Conservation (phyloP, 1,140 invertebrate genomes). For the Hydropsyche tenuis region DNA sequence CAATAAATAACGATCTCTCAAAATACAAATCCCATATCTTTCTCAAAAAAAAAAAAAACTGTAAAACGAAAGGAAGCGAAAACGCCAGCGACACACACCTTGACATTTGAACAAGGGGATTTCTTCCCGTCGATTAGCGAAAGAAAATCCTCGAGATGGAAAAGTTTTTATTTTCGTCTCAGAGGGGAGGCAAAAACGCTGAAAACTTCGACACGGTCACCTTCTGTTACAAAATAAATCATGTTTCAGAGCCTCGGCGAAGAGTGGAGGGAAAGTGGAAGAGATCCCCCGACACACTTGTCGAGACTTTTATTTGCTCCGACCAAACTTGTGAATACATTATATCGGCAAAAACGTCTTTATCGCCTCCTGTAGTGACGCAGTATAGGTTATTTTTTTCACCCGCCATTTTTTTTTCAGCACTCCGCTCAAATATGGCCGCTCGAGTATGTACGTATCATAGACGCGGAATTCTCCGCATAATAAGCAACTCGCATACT, state of each 20-base stretch:
- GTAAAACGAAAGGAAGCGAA: neutral
- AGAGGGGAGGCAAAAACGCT: neutral
- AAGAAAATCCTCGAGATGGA: neutral
- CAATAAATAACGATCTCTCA: neutral
- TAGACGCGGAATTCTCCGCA: too few species aligned
- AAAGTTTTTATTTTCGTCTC: neutral
- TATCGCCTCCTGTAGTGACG: too few species aligned
- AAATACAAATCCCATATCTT: neutral
- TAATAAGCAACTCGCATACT: too few species aligned
- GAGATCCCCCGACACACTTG: constrained; percentile 1
- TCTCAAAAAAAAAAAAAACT: too few species aligned
- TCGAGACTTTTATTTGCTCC: neutral
- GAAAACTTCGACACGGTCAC: neutral
- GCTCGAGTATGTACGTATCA: too few species aligned
- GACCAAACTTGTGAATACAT: too few species aligned
- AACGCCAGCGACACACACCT: neutral
- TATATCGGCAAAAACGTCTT: too few species aligned
- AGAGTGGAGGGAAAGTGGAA: neutral
- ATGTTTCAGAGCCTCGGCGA: neutral
- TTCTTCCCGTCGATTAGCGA: constrained; percentile 1
- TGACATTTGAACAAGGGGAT: neutral
- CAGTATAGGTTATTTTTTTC: too few species aligned
- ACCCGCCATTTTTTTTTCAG: too few species aligned
- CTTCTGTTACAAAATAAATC: constrained; percentile 8
- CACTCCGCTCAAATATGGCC: too few species aligned